Percentiles rank a stretch among this genome's conserved stretches.
Conservation (phyloP, 1,140 invertebrate genomes). For the Ptiloglossa arizonensis region DNA sequence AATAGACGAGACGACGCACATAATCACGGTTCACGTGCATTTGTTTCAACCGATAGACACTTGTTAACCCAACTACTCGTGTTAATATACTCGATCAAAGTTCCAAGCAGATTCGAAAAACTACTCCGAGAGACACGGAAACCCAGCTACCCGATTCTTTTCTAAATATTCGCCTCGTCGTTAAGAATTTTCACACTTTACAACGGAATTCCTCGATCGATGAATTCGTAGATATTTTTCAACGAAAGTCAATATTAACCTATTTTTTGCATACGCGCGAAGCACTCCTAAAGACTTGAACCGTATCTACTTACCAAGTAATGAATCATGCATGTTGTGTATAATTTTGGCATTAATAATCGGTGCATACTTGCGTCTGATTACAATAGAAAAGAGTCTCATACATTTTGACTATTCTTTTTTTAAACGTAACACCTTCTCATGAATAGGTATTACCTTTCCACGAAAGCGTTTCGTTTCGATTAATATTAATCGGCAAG, state of each 20-base stretch:
- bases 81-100: too few species aligned
- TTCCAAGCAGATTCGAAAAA: too few species aligned
- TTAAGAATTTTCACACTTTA: too few species aligned
- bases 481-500: too few species aligned
- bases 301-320: not conserved
- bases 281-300: not conserved
- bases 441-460: not conserved
- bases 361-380: too few species aligned
- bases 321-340: not conserved
- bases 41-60: not conserved
- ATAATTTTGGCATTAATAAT: not conserved
- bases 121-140: too few species aligned
- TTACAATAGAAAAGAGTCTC: too few species aligned
- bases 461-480: too few species aligned
- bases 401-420: not conserved
- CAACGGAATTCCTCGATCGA: too few species aligned
- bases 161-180: too few species aligned
- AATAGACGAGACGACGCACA: not conserved
- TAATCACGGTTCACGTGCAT: slow-evolving; percentile 19
- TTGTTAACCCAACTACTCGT: not conserved
- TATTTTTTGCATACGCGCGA: not conserved
- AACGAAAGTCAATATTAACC: slow-evolving; percentile 11
- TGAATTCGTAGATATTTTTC: not conserved
- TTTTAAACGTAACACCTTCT: not conserved
- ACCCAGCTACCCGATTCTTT: too few species aligned